Conservation (phyloP, 2,797 vertebrate genomes). For the Lophotriccus pileatus region DNA sequence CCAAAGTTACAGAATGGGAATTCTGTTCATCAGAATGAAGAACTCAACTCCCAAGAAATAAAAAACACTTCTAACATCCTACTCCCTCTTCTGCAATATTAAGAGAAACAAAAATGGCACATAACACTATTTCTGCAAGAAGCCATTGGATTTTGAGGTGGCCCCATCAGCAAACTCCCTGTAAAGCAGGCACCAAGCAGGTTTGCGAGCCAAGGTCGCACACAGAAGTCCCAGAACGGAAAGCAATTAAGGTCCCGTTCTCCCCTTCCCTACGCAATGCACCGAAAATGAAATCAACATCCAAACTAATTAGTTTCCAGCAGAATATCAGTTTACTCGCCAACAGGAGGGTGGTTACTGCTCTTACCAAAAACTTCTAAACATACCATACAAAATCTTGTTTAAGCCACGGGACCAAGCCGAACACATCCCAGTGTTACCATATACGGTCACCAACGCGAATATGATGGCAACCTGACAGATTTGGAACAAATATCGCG, state of each 20-base stretch:
- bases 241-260: conserved; percentile 27
- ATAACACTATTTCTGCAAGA: background rate
- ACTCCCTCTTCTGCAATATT: background rate
- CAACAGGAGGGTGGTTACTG: background rate
- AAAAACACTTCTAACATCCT: background rate
- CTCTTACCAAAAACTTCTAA: conserved; percentile 60
- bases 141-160: background rate
- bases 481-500: conserved; percentile 51
- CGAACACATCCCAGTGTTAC: background rate
- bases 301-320: conserved; percentile 49
- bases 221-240: conserved; percentile 5
- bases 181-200: background rate
- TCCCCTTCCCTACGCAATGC: conserved; percentile 16
- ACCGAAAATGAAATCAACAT: conserved; percentile 50
- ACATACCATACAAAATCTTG: conserved; percentile 18
- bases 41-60: background rate
- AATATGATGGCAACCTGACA: conserved; percentile 69
- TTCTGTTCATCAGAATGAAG: background rate
- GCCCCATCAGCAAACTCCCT: background rate
- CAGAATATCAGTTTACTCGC: conserved; percentile 45
- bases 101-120: background rate
- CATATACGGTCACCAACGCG: conserved; percentile 39
- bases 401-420: conserved; percentile 10
- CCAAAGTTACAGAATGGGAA: background rate
- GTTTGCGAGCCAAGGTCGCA: background rate